These are phyloP conservation scores for Leontopithecus rosalia DNA, from an alignment of 2,797 vertebrate species.

Conservation along the genomic window DNA sequence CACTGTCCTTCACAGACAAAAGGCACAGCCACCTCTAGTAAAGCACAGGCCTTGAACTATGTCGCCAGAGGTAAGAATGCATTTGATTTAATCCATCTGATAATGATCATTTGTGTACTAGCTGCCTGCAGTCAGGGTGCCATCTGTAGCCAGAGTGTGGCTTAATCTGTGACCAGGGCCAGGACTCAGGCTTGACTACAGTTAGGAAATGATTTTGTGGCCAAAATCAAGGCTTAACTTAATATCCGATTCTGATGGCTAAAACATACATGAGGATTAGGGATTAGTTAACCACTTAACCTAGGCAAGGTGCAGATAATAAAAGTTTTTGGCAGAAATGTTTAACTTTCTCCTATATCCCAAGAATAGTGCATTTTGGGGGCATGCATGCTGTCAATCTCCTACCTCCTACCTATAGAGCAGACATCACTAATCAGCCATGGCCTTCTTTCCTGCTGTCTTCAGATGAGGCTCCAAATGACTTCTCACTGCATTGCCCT, in stretches of 20 bases:
- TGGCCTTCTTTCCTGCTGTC: slow-evolving; percentile 18
- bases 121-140: not conserved
- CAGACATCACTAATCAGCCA: slow-evolving; percentile 4
- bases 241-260: not conserved
- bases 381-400: not conserved
- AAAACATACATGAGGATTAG: slow-evolving; percentile 41
- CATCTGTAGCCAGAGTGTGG: not conserved
- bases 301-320: not conserved
- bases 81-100: slow-evolving; percentile 37
- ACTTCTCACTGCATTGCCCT: slow-evolving; percentile 19
- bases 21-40: slow-evolving; percentile 31
- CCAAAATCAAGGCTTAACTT: not conserved
- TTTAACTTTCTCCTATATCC: not conserved
- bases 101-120: slow-evolving; percentile 13
- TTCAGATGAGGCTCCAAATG: slow-evolving; percentile 47
- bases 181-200: slow-evolving; percentile 15
- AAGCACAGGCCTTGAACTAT: slow-evolving; percentile 38
- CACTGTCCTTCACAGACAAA: slow-evolving; percentile 52
- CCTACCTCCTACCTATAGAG: not conserved
- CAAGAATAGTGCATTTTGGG: slow-evolving; percentile 31
- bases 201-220: slow-evolving; percentile 5
- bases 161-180: not conserved
- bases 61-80: slow-evolving; percentile 30
- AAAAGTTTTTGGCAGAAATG: not conserved
- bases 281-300: not conserved